phyloP scores from a whole-genome alignment of 2,888 invertebrate genomes.

The Cactoblastis cactorum region DNA sequence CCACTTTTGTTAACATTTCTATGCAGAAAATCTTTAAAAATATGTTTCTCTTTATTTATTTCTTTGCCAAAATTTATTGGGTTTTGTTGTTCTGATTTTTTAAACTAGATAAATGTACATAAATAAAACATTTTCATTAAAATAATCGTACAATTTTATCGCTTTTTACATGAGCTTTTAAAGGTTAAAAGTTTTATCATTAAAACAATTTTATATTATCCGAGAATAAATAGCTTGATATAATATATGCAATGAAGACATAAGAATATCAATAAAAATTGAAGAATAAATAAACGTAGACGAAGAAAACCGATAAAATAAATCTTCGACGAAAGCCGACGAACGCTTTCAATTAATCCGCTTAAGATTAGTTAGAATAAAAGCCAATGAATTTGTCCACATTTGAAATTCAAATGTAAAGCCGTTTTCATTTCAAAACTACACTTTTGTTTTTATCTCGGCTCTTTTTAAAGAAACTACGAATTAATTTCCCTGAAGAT shows the following conservation, averaged over 20 bases:
- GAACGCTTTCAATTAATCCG: slow-evolving; percentile 13
- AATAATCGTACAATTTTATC: too few relatives aligned
- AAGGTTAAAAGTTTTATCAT: too few relatives aligned
- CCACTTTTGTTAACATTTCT: too few relatives aligned
- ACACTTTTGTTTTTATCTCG: slow-evolving; percentile 18
- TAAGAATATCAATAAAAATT: slow-evolving; percentile 2
- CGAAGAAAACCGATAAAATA: slow-evolving; percentile 13
- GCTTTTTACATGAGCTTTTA: too few relatives aligned
- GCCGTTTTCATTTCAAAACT: slow-evolving; percentile 11
- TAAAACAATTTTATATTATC: neutral
- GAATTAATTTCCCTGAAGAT: slow-evolving; percentile 38
- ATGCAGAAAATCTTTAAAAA: too few relatives aligned
- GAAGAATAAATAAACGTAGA: neutral
- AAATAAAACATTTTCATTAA: too few relatives aligned
- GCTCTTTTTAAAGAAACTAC: slow-evolving; percentile 22
- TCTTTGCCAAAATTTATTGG: too few relatives aligned
- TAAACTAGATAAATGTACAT: too few relatives aligned
- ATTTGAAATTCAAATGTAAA: slow-evolving; percentile 16
- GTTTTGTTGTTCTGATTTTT: too few relatives aligned
- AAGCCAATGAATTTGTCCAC: slow-evolving; percentile 10
- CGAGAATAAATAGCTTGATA: neutral
- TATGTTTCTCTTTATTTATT: too few relatives aligned
- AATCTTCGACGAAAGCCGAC: slow-evolving; percentile 7
- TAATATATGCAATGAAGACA: neutral
- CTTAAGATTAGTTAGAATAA: slow-evolving; percentile 13